A percentile compares a stretch with the other conserved stretches of the same genome.
Evolutionary conservation across 2,113 vertebrate species (phyloP).

Genomic region (Ovibos moschatus): DNA sequence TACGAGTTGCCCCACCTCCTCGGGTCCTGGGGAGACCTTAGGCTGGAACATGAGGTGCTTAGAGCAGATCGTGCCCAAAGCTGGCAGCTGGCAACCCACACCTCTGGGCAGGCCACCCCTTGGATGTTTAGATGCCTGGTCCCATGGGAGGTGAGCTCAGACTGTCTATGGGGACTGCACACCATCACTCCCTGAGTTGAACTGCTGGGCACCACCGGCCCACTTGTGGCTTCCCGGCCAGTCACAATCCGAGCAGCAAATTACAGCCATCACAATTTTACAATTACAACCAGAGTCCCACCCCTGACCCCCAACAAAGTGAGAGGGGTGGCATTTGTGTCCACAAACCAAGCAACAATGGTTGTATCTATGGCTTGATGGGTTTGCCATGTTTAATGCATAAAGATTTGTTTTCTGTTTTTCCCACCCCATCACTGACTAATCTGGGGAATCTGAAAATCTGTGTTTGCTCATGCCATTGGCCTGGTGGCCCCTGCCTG

Average conservation of each 20-base stretch:
- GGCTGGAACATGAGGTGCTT: not conserved
- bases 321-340: not conserved
- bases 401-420: not conserved
- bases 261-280: not conserved
- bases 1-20: rapidly evolving
- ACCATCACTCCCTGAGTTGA: not conserved
- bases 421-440: rapidly evolving
- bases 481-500: not conserved
- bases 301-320: not conserved
- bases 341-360: not conserved
- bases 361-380: not conserved
- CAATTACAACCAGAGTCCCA: not conserved
- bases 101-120: not conserved
- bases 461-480: too few relatives aligned
- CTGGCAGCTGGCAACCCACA: rapidly evolving
- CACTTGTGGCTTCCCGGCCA: not conserved
- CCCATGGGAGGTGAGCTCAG: rapidly evolving
- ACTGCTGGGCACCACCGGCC: rapidly evolving
- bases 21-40: not conserved
- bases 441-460: not conserved
- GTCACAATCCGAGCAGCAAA: not conserved
- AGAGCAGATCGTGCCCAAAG: rapidly evolving
- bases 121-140: rapidly evolving
- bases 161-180: rapidly evolving
- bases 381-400: not conserved